These are phyloP conservation scores for Panulirus ornatus DNA, from an alignment of 1,140 invertebrate species.

Conservation along the genomic window DNA sequence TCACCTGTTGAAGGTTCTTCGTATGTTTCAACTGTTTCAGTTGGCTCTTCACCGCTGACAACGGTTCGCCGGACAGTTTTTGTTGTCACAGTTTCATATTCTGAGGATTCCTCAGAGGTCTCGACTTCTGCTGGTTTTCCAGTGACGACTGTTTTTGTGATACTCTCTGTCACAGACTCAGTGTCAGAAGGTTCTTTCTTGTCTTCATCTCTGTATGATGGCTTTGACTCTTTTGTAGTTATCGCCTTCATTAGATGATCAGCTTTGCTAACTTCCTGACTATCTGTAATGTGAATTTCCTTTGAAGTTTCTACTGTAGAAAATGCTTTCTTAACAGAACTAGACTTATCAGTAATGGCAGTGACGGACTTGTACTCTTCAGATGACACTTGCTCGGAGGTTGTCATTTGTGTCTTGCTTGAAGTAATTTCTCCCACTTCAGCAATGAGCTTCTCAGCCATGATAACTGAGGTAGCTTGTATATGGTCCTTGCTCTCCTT, in stretches of 20 bases:
- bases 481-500: slow-evolving; percentile 47
- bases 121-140: slow-evolving; percentile 13
- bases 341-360: slow-evolving; percentile 74
- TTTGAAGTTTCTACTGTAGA: slow-evolving; percentile 44
- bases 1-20: slow-evolving; percentile 9
- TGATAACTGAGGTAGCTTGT: slow-evolving; percentile 39
- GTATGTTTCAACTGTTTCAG: background rate
- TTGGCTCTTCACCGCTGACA: background rate
- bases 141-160: slow-evolving; percentile 16
- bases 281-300: slow-evolving; percentile 46
- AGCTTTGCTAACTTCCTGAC: slow-evolving; percentile 34
- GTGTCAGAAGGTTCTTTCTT: background rate
- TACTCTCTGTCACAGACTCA: slow-evolving; percentile 11
- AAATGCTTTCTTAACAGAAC: slow-evolving; percentile 48
- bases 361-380: slow-evolving; percentile 74
- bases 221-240: background rate
- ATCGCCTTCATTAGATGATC: background rate
- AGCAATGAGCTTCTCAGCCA: slow-evolving; percentile 38
- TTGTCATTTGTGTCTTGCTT: slow-evolving; percentile 61
- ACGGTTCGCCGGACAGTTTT: background rate
- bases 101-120: background rate
- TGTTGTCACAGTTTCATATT: background rate
- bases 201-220: background rate
- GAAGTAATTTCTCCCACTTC: slow-evolving; percentile 54
- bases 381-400: slow-evolving; percentile 67